A percentile compares a stretch with the other conserved stretches of the same genome.
Conservation (phyloP, 2,113 vertebrate genomes). For the Cinclus mexicanus region DNA sequence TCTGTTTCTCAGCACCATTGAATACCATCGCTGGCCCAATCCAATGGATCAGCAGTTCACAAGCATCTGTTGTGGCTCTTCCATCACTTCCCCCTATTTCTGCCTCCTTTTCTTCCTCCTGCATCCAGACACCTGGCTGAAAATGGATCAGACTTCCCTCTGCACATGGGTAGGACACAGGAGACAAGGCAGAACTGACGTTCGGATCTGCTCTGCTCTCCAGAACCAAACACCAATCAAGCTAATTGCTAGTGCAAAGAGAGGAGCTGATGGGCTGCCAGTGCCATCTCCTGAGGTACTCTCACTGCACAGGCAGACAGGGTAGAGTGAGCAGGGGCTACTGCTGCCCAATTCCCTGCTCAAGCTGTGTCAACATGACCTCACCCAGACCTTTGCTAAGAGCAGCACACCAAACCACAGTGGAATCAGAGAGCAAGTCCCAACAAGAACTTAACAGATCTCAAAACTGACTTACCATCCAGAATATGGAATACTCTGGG, state of each 20-base stretch:
- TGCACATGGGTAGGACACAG: not conserved
- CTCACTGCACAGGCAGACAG: not conserved
- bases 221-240: not conserved
- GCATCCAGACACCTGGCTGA: not conserved
- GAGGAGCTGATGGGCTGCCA: not conserved
- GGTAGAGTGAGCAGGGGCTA: not conserved
- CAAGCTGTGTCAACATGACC: not conserved
- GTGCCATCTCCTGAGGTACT: not conserved
- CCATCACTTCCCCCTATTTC: not conserved
- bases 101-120: not conserved
- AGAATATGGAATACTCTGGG: not conserved
- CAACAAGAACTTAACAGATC: not conserved
- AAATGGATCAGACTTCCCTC: not conserved
- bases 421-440: not conserved
- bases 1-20: not conserved
- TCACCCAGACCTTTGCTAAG: not conserved
- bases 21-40: not conserved
- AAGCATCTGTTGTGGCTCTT: not conserved
- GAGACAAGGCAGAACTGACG: not conserved
- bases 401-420: not conserved
- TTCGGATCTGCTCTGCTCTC: not conserved
- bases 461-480: not conserved
- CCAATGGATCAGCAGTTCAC: not conserved
- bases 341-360: not conserved
- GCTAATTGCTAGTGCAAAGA: not conserved